Percentiles rank a stretch among this genome's conserved stretches.
These are phyloP conservation scores for Octodon degus DNA, from an alignment of 2,113 vertebrate species.

Conservation along the genomic window DNA sequence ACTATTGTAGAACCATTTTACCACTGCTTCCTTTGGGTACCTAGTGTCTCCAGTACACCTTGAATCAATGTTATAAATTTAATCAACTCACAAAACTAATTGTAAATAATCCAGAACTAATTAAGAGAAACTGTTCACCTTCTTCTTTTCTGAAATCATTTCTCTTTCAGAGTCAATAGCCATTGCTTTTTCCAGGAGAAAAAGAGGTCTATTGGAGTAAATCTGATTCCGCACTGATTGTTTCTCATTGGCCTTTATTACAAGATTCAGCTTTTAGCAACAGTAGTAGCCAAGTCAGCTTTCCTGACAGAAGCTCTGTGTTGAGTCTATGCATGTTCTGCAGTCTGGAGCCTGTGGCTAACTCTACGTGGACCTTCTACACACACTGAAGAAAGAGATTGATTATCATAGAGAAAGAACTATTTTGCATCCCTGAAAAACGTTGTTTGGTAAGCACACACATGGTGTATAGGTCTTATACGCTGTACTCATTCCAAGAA, in stretches of 20 bases:
- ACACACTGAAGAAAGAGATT: not conserved
- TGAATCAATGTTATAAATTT: not conserved
- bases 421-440: not conserved
- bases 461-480: not conserved
- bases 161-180: not conserved
- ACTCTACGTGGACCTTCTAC: not conserved
- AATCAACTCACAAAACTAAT: slow-evolving; percentile 12
- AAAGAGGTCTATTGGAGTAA: not conserved
- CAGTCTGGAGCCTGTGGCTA: not conserved
- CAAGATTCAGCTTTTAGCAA: not conserved
- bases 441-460: not conserved
- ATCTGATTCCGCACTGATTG: not conserved
- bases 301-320: not conserved
- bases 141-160: not conserved
- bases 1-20: not conserved
- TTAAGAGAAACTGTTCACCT: slow-evolving; percentile 12
- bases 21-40: not conserved
- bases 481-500: not conserved
- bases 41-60: not conserved
- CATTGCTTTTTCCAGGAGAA: not conserved
- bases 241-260: not conserved
- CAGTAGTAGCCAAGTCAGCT: not conserved
- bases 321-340: not conserved
- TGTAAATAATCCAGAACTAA: slow-evolving; percentile 43
- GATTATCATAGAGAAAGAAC: not conserved